phyloP scores from a whole-genome alignment of 2,888 invertebrate species.

The Penaeus monodon region DNA sequence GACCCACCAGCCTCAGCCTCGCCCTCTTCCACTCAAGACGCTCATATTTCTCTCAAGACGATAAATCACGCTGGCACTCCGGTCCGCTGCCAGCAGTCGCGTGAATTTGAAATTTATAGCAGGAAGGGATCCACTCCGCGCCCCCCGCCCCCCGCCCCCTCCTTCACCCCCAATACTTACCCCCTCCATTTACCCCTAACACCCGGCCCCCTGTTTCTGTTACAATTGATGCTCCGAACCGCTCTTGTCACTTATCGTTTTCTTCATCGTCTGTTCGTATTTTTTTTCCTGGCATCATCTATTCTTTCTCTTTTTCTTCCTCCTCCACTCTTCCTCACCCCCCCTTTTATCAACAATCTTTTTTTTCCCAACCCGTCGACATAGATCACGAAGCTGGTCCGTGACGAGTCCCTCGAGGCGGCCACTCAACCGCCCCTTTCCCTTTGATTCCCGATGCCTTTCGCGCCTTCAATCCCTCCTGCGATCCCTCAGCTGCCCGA shows the following conservation, averaged over 20 bases:
- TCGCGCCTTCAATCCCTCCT: neutral
- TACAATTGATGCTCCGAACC: neutral
- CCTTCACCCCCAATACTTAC: no score
- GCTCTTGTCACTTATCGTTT: no score
- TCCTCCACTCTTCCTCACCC: neutral
- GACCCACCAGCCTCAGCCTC: neutral
- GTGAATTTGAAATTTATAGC: constrained; percentile 45
- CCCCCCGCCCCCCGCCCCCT: no score
- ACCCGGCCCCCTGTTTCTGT: neutral
- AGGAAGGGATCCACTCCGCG: neutral
- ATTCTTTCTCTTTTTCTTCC: neutral
- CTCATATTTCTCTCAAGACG: constrained; percentile 38
- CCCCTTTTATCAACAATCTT: neutral
- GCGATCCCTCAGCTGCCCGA: no score
- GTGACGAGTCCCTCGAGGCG: neutral
- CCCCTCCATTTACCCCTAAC: no score
- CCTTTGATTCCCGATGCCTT: no score
- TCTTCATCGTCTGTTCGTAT: no score
- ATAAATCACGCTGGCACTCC: constrained; percentile 35
- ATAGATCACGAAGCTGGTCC: no score
- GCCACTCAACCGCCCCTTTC: neutral
- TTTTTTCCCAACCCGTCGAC: no score
- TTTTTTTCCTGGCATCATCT: no score
- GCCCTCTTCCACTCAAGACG: constrained; percentile 16
- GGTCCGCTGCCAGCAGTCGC: constrained; percentile 37